These are phyloP conservation scores for Cotesia glomerata DNA, from an alignment of 1,140 invertebrate species.

Conservation along the genomic window DNA sequence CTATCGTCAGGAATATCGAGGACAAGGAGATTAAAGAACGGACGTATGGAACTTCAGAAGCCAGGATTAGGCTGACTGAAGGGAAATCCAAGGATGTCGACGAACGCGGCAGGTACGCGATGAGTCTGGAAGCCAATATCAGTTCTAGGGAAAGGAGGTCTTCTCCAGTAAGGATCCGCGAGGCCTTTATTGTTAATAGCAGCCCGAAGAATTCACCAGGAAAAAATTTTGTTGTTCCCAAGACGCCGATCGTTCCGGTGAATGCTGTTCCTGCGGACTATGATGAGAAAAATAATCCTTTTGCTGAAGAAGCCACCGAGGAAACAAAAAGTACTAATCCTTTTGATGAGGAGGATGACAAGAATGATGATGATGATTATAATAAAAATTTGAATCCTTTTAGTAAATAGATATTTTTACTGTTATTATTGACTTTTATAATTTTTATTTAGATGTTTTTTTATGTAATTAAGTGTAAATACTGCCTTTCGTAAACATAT, in stretches of 20 bases:
- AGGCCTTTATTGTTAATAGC: conserved; percentile 50
- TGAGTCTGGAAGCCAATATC: conserved; percentile 69
- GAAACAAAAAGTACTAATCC: conserved; percentile 51
- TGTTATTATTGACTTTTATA: not conserved
- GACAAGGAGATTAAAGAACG: conserved; percentile 33
- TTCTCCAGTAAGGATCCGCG: conserved; percentile 52
- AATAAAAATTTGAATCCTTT: conserved; percentile 75
- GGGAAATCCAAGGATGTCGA: conserved; percentile 54
- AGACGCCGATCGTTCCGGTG: conserved; percentile 56
- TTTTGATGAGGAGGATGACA: conserved; percentile 53
- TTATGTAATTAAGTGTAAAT: not conserved
- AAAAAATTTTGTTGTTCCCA: conserved; percentile 51
- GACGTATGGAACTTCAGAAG: conserved; percentile 63
- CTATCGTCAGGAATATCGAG: conserved; percentile 2
- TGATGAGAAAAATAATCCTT: conserved; percentile 69
- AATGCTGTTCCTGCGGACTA: conserved; percentile 68
- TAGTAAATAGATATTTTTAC: conserved; percentile 45
- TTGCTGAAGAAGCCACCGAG: conserved; percentile 62
- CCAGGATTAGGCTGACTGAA: conserved; percentile 66
- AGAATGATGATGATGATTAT: conserved; percentile 64
- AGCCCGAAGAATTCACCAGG: conserved; percentile 59
- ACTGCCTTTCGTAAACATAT: not conserved
- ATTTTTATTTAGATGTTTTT: not conserved
- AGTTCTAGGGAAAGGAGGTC: conserved; percentile 44
- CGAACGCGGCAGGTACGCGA: conserved; percentile 62